These are phyloP conservation scores for Limenitis camilla DNA, from an alignment of 2,888 invertebrate species.

Conservation along the genomic window DNA sequence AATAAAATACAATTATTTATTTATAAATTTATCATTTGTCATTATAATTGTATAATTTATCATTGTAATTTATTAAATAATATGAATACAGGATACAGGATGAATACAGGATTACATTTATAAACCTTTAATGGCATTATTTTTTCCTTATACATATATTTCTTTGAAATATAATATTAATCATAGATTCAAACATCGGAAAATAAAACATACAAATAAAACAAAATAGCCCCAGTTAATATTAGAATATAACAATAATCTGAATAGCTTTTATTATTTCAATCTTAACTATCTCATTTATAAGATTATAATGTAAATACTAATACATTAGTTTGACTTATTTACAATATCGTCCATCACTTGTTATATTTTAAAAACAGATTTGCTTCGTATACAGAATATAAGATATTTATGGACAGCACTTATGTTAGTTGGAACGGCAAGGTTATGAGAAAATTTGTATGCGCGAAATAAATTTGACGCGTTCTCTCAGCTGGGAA, in stretches of 20 bases:
- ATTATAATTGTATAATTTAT: no score
- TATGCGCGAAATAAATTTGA: slow-evolving; percentile 9
- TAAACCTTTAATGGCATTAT: no score
- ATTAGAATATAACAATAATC: background rate
- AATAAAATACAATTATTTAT: no score
- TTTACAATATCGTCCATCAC: background rate
- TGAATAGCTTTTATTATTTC: no score
- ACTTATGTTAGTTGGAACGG: background rate
- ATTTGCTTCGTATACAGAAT: background rate
- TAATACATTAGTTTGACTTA: background rate
- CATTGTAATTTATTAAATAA: no score
- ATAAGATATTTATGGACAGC: background rate
- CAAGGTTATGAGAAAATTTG: slow-evolving; percentile 7
- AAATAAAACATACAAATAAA: no score
- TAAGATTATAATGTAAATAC: background rate
- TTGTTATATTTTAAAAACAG: background rate
- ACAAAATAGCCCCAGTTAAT: background rate
- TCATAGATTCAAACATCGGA: no score
- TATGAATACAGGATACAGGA: no score
- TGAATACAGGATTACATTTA: no score
- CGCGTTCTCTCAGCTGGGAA: background rate
- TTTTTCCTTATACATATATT: no score
- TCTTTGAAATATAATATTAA: no score
- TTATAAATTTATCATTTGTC: no score
- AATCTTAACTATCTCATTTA: background rate